These are phyloP conservation scores for Stichodactyla mertensii DNA, from an alignment of 64 coral and sea anemone genomes.

Conservation along the genomic window DNA sequence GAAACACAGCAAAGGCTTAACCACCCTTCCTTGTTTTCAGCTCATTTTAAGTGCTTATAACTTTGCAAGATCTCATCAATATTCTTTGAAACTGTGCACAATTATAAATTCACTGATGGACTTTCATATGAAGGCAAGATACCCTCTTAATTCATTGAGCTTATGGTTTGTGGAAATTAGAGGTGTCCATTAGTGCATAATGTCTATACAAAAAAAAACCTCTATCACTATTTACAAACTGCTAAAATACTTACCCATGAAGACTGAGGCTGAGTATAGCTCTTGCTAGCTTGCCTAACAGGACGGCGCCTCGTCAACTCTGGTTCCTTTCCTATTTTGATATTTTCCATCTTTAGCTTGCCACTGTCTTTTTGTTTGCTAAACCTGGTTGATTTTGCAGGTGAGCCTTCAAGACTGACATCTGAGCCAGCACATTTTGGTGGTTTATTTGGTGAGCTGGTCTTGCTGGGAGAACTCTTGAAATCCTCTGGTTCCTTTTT, in stretches of 20 bases:
- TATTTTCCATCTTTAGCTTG: conserved; percentile 66
- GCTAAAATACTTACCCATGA: conserved; percentile 28
- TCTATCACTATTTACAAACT: not conserved
- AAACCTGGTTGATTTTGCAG: conserved; percentile 33
- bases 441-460: conserved; percentile 31
- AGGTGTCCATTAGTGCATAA: too few relatives aligned
- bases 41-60: too few relatives aligned
- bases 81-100: too few relatives aligned
- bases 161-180: too few relatives aligned
- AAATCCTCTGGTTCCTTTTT: not conserved
- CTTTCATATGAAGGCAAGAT: too few relatives aligned
- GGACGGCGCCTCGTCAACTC: conserved; percentile 79
- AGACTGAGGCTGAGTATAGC: conserved; percentile 40
- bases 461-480: conserved; percentile 30
- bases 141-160: too few relatives aligned
- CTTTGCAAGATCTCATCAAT: too few relatives aligned
- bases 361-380: conserved; percentile 51
- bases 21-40: too few relatives aligned
- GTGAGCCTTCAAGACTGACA: not conserved
- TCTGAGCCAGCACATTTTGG: not conserved
- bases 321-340: conserved; percentile 69
- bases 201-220: too few relatives aligned
- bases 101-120: too few relatives aligned
- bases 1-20: too few relatives aligned
- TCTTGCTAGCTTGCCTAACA: conserved; percentile 74